Evolutionary conservation across 2,113 vertebrate species (phyloP).

Genomic region (Ranitomeya variabilis): DNA sequence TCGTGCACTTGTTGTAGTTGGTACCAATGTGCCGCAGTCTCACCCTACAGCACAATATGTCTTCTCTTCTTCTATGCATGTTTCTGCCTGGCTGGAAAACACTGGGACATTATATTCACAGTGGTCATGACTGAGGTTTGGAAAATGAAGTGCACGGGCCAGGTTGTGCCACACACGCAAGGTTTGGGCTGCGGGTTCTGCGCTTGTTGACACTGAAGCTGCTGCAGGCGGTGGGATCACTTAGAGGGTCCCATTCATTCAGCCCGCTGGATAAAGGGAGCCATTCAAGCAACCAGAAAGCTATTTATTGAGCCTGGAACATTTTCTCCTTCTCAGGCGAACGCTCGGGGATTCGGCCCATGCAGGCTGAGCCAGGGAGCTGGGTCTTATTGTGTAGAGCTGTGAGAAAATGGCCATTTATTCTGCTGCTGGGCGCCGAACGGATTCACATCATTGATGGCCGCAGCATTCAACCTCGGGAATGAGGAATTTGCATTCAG

Average conservation of each 20-base stretch:
- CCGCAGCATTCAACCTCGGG: slow-evolving; percentile 1
- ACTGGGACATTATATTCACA: background rate
- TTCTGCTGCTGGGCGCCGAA: slow-evolving; percentile 4
- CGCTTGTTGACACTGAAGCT: slow-evolving; percentile 28
- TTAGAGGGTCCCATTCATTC: slow-evolving; percentile 34
- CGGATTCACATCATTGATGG: background rate
- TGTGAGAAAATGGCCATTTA: slow-evolving; percentile 46
- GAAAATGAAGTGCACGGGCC: background rate
- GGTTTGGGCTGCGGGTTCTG: background rate
- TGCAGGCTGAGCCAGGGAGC: background rate
- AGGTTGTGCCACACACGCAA: background rate
- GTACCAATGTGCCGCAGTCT: no score
- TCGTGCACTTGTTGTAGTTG: no score
- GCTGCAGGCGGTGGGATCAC: slow-evolving; percentile 15
- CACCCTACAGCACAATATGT: background rate
- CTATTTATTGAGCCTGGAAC: slow-evolving; percentile 45
- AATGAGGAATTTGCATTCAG: slow-evolving; percentile 36
- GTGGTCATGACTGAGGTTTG: background rate
- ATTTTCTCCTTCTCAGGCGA: slow-evolving; percentile 38
- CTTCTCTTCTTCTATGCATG: background rate
- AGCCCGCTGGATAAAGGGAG: slow-evolving; percentile 21
- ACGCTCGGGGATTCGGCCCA: slow-evolving; percentile 16
- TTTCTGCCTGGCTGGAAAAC: background rate
- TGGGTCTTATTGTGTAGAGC: slow-evolving; percentile 25
- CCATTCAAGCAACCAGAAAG: slow-evolving; percentile 42